Evolutionary conservation across 2,113 vertebrate species (phyloP), one percentile per base, ranked within the genome.

Genomic region (Pteruthius melanotis): DNA sequence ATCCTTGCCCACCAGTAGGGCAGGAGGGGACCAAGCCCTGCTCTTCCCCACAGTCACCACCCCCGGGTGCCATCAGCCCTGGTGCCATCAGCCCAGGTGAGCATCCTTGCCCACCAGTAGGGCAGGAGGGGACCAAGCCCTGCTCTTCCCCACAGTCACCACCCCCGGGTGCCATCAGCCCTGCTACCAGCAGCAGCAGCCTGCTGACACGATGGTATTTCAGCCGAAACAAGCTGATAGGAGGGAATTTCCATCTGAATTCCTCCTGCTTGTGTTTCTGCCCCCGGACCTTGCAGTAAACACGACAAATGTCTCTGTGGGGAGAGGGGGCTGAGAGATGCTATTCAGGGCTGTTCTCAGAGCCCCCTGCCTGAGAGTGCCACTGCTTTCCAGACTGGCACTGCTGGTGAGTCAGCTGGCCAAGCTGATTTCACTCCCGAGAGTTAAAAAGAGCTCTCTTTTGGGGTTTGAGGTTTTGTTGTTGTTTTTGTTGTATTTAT

Each of bases 351-450:
- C 45, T 45, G 24, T 15, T 52, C 26, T 82, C 22, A 39, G 3
- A 5, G 54, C 22, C 2, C 1, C 49, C 63, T 6, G 8, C 40
- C 33, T 0, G 0, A 7, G 13, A 35, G 5, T 87, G 22, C 31
- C 26, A 26, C 45, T 1, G 1, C 31, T 91, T 70, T 50, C 23
- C 1, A 4, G 39, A 2, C 45, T 57, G 50, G 47, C 44, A 52
- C 14, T 24, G 6, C 40, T 10, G 3, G 5, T n/a, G 11, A 52
- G 10, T 64, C 35, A 11, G 13, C 33, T 7, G 9, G 31, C n/a
- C 37, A 33, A 80, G 39, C 30, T 81, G 70, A 72, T 77, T 82
- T 61, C 24, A 18, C 37, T 78, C 57, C 47, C 69, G 39, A 27
- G 30, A 68, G 19, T 16, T n/a, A 53, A 71, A 53, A 52, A 30